phyloP scores from a whole-genome alignment of 2,888 invertebrate species.

The Tachina lurida region DNA sequence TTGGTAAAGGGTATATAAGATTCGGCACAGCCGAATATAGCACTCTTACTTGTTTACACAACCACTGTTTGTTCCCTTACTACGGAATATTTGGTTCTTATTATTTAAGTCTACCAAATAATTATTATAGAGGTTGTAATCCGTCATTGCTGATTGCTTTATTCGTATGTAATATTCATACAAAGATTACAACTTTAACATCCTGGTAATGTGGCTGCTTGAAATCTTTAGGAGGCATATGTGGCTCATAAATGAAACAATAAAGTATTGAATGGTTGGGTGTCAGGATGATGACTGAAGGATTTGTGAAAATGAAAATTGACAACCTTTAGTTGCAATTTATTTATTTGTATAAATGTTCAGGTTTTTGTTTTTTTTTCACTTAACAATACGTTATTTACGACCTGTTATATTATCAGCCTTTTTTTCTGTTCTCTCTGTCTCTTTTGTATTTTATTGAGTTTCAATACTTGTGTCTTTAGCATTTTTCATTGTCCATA shows the following conservation, averaged over 20 bases:
- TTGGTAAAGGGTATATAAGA: too few relatives aligned
- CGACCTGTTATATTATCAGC: constrained; percentile 16
- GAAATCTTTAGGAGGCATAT: not conserved
- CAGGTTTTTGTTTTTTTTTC: not conserved
- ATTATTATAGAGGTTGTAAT: not conserved
- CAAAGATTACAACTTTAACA: not conserved
- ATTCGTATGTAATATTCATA: not conserved
- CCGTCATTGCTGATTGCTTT: not conserved
- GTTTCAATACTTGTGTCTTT: not conserved
- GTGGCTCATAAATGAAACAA: constrained; percentile 12
- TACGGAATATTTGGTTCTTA: not conserved
- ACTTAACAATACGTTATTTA: not conserved
- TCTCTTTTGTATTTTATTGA: too few relatives aligned
- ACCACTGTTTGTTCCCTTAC: not conserved
- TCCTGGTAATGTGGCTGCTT: not conserved
- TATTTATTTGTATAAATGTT: constrained; percentile 26
- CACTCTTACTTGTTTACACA: not conserved
- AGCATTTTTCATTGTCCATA: not conserved
- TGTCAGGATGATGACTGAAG: not conserved
- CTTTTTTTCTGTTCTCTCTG: not conserved
- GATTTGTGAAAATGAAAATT: constrained; percentile 38
- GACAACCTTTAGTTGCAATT: constrained; percentile 62
- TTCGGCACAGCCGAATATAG: too few relatives aligned
- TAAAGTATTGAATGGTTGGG: not conserved
- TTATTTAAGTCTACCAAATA: not conserved